A percentile compares a stretch with the other conserved stretches of the same genome.
phyloP scores from a whole-genome alignment of 2,113 vertebrate genomes.

The Todiramphus chloris region DNA sequence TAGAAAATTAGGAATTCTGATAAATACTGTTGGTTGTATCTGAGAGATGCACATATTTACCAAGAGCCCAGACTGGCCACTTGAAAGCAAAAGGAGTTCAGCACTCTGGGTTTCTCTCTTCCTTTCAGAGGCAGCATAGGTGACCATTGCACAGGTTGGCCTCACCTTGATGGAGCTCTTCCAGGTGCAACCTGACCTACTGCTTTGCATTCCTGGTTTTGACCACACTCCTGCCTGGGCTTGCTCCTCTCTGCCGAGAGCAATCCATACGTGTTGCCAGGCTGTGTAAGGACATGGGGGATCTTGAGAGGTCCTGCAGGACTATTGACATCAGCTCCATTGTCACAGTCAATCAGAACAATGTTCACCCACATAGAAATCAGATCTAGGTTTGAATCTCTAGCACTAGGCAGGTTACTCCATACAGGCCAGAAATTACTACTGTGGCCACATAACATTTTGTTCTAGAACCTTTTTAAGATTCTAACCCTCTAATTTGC shows the following conservation, averaged over 20 bases:
- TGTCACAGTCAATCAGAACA: no score
- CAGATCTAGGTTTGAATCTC: not conserved
- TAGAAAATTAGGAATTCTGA: not conserved
- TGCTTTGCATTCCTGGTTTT: no score
- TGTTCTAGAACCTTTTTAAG: not conserved
- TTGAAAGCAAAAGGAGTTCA: not conserved
- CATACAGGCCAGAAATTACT: not conserved
- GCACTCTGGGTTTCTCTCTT: not conserved
- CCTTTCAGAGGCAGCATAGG: not conserved
- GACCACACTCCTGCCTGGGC: not conserved
- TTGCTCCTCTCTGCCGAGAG: not conserved
- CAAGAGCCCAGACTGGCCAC: no score
- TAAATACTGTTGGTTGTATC: not conserved
- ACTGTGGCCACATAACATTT: not conserved
- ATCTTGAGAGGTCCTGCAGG: no score
- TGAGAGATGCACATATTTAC: not conserved
- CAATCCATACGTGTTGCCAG: not conserved
- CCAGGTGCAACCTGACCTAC: not conserved
- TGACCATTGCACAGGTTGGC: fast-evolving
- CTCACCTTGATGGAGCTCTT: not conserved
- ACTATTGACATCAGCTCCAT: no score
- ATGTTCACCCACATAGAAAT: not conserved
- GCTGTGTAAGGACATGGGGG: no score
- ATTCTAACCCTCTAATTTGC: not conserved
- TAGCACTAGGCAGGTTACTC: no score